Base-by-base conservation (phyloP, 2,888 invertebrate genomes). In the Nephrotoma guestfalica region DNA sequence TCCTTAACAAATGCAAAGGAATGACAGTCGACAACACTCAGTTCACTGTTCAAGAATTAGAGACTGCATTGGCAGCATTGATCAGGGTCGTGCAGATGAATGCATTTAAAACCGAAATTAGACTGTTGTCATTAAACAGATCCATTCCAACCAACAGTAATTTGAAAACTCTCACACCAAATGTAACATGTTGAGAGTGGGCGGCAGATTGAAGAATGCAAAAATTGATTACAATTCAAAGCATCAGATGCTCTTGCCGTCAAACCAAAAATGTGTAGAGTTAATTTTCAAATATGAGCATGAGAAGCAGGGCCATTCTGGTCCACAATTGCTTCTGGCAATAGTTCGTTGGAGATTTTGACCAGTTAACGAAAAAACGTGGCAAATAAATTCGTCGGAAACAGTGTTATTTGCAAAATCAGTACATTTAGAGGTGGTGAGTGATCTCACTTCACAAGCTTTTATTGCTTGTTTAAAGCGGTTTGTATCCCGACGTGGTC, bases 371-470 rank as follows among this genome's bases (percentile, higher is more conserved):
- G 83, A n/a, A 45, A 40, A 43, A 86, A 86, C 13, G 13, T 41
- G 15, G 30, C 6, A n/a, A 30, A 40, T 0, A 7, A 13, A 11
- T 4, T 18, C 18, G 83, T 18, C 4, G 0, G 15, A 7, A 30
- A 18, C 6, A 3, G 83, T 13, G 83, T 83, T 18, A 83, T 40
- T 18, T 30, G 15, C 18, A 13, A 87, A 87, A 47, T 86, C 86
- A 4, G 85, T 88, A 30, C 87, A 87, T 41, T 30, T 88, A 6
- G 88, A 88, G 15, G 57, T 43, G n/a, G 87, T 86, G 11, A 85
- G 45, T 13, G 86, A 86, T 40, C 42, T 88, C 83, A 84, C 86
- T 6, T 41, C 86, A 6, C 7, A 86, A 11, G 86, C 86, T 9
- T 43, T 43, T 11, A 43, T 43, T 11, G 43, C 43, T 9, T 43